These are phyloP conservation scores for Drosophila formosana DNA, from an alignment of 2,888 invertebrate species.

Conservation along the genomic window DNA sequence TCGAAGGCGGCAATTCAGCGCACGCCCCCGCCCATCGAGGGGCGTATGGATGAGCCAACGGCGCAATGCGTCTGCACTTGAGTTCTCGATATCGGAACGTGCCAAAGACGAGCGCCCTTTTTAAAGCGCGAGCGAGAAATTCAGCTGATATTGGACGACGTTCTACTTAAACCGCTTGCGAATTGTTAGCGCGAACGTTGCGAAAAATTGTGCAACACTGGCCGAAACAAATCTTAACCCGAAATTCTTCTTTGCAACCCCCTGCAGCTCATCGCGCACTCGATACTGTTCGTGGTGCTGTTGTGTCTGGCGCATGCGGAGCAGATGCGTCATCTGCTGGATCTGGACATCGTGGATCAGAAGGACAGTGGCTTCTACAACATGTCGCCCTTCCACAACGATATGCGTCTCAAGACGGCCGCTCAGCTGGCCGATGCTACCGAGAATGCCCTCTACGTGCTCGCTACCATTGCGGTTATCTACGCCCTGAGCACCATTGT, in stretches of 20 bases:
- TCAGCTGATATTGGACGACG: neutral
- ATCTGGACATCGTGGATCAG: conserved; percentile 84
- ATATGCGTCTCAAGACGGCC: conserved; percentile 81
- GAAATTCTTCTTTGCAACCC: conserved; percentile 14
- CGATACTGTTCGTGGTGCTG: conserved; percentile 83
- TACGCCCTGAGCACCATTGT: conserved; percentile 83
- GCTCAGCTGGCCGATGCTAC: conserved; percentile 82
- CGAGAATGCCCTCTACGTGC: conserved; percentile 78
- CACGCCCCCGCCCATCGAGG: conserved; percentile 46
- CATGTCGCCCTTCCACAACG: conserved; percentile 82
- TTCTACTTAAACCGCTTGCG: conserved; percentile 39
- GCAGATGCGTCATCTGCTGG: conserved; percentile 83
- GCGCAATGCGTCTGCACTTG: conserved; percentile 79
- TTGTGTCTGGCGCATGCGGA: conserved; percentile 84
- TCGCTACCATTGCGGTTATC: conserved; percentile 72
- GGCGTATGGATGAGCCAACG: conserved; percentile 57
- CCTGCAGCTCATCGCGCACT: conserved; percentile 83
- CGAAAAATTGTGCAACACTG: neutral
- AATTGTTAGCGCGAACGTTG: conserved; percentile 25
- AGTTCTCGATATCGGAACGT: conserved; percentile 20
- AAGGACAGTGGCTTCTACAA: conserved; percentile 84
- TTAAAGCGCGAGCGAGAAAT: fast-evolving
- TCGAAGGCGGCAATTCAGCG: conserved; percentile 52
- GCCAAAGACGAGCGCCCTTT: conserved; percentile 82
- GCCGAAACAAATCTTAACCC: neutral